Conservation (phyloP, 2,888 invertebrate genomes). For the Acleris laterana region DNA sequence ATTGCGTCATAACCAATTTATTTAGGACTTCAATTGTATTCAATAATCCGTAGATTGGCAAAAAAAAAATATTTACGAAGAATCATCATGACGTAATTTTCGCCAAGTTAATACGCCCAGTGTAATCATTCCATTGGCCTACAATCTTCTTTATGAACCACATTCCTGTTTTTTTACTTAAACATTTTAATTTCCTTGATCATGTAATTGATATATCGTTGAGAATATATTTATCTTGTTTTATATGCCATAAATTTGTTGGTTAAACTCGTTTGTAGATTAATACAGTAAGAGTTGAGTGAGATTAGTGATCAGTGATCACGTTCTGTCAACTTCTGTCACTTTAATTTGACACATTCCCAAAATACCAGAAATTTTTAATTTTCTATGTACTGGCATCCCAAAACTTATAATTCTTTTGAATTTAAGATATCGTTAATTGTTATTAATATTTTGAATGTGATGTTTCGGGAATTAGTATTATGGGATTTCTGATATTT, state of each 20-base stretch:
- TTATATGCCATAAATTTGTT: conserved; percentile 50
- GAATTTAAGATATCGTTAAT: not conserved
- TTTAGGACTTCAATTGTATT: too few species aligned
- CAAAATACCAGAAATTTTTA: too few species aligned
- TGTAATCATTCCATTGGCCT: conserved; percentile 52
- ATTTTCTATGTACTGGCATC: conserved; percentile 23
- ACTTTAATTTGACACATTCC: conserved; percentile 21
- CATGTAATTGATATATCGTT: conserved; percentile 41
- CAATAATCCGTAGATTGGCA: too few species aligned
- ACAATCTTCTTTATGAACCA: conserved; percentile 24
- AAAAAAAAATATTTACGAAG: too few species aligned
- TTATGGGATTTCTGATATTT: too few species aligned
- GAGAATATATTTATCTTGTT: conserved; percentile 41
- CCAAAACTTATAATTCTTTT: conserved; percentile 6
- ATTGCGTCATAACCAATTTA: not conserved
- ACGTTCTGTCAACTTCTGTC: conserved; percentile 29
- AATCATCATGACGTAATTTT: conserved; percentile 3
- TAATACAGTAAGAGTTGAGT: conserved; percentile 37
- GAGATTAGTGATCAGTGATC: conserved; percentile 1
- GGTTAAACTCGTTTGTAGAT: conserved; percentile 43
- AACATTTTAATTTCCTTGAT: conserved; percentile 35
- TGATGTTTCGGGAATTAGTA: too few species aligned
- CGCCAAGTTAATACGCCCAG: conserved; percentile 39
- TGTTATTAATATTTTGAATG: not conserved
- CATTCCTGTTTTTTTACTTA: conserved; percentile 48